Conservation (phyloP, 2,888 invertebrate species). For the Oxyscelio sp. region DNA sequence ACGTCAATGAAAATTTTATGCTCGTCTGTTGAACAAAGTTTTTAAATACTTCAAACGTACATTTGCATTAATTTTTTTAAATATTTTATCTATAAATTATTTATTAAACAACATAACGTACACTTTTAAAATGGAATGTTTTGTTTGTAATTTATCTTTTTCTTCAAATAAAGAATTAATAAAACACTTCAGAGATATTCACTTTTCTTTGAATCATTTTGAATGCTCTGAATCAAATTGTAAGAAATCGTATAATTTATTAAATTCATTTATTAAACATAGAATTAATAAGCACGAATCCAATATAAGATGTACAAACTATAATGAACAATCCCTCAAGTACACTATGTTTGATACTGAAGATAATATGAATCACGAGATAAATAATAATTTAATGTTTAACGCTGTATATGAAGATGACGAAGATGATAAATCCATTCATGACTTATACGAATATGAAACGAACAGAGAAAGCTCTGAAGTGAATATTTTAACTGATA, state of each 20-base stretch:
- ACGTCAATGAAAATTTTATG: constrained; percentile 17
- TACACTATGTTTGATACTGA: no score
- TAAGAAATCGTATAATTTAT: constrained; percentile 27
- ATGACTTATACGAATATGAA: background rate
- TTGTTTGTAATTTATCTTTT: background rate
- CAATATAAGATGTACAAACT: background rate
- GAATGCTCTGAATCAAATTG: constrained; percentile 28
- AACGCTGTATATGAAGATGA: background rate
- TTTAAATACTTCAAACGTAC: background rate
- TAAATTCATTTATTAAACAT: constrained; percentile 38
- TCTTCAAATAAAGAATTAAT: constrained; percentile 3
- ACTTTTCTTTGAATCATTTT: constrained; percentile 5
- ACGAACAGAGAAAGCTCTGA: background rate
- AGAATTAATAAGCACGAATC: background rate
- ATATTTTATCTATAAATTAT: no score
- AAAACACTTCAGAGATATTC: constrained; percentile 10
- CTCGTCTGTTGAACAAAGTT: background rate
- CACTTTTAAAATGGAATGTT: constrained; percentile 1
- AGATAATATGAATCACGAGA: background rate
- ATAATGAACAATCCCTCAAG: background rate
- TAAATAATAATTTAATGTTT: background rate
- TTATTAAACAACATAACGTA: background rate
- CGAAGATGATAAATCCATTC: background rate
- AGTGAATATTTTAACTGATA: background rate
- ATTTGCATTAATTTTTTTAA: no score